Conservation (phyloP, 2,797 vertebrate genomes). For the Acanthis flammea region DNA sequence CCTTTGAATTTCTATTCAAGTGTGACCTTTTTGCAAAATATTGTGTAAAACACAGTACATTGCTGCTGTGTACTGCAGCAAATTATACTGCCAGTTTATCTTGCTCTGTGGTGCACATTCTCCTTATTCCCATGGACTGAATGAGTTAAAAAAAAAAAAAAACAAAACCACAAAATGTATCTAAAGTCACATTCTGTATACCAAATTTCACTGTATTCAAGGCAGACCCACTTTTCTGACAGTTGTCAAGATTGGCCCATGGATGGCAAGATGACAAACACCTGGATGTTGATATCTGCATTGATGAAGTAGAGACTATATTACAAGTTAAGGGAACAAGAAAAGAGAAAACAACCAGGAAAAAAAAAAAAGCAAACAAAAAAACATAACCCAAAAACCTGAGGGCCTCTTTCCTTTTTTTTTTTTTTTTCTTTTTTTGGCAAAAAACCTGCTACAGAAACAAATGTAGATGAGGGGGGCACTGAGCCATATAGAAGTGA, state of each 20-base stretch:
- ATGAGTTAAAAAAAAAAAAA: neutral
- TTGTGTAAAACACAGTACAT: neutral
- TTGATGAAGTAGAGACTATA: neutral
- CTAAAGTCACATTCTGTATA: neutral
- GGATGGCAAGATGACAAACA: neutral
- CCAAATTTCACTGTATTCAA: neutral
- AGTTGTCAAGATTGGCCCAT: neutral
- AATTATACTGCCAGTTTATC: neutral
- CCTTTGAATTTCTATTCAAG: neutral
- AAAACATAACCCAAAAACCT: neutral
- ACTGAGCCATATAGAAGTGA: slow-evolving; percentile 78
- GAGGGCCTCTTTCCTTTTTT: neutral
- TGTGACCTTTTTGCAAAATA: neutral
- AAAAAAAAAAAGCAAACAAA: neutral
- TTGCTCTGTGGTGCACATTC: neutral
- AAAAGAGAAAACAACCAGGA: neutral
- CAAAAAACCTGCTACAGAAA: slow-evolving; percentile 68
- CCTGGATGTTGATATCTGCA: neutral
- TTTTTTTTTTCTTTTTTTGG: neutral
- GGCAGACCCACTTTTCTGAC: neutral
- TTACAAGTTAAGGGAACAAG: neutral
- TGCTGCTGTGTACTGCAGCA: neutral
- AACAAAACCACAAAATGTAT: too few relatives aligned
- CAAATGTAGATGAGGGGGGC: slow-evolving; percentile 74
- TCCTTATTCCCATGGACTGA: neutral